Conservation (phyloP, 2,113 vertebrate species). For the human (Homo sapiens) region DNA sequence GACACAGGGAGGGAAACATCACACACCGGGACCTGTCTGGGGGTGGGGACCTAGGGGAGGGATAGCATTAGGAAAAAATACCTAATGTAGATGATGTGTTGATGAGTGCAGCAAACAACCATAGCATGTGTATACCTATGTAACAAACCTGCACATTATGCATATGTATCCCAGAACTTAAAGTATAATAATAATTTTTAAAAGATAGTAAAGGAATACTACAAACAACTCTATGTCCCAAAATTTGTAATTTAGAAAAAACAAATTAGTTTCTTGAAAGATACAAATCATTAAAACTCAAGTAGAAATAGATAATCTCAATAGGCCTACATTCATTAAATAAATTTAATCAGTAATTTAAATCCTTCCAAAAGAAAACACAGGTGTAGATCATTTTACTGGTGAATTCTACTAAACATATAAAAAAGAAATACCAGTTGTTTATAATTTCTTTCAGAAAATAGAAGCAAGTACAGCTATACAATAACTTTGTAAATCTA, state of each 20-base stretch:
- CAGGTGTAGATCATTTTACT: background rate
- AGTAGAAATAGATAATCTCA: background rate
- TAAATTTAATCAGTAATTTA: background rate
- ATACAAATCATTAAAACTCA: background rate
- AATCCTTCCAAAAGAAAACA: background rate
- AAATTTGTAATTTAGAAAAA: background rate
- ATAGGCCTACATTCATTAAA: background rate
- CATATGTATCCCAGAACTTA: too few relatives aligned
- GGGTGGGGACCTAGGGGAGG: accelerated
- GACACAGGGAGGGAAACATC: too few relatives aligned
- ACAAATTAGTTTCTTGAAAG: background rate
- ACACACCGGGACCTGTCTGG: accelerated
- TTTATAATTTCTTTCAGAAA: background rate
- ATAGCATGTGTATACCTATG: too few relatives aligned
- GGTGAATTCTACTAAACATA: background rate
- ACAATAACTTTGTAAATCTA: background rate
- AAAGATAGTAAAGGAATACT: background rate
- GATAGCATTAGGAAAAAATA: too few relatives aligned
- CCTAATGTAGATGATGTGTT: too few relatives aligned
- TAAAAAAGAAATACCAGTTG: background rate
- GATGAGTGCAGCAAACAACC: too few relatives aligned
- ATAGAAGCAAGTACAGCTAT: background rate
- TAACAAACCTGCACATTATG: too few relatives aligned
- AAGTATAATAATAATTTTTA: too few relatives aligned
- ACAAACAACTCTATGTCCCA: background rate